A percentile compares a stretch with the other conserved stretches of the same genome.
phyloP scores from a whole-genome alignment of 2,113 vertebrate species.

The Camelus dromedarius region DNA sequence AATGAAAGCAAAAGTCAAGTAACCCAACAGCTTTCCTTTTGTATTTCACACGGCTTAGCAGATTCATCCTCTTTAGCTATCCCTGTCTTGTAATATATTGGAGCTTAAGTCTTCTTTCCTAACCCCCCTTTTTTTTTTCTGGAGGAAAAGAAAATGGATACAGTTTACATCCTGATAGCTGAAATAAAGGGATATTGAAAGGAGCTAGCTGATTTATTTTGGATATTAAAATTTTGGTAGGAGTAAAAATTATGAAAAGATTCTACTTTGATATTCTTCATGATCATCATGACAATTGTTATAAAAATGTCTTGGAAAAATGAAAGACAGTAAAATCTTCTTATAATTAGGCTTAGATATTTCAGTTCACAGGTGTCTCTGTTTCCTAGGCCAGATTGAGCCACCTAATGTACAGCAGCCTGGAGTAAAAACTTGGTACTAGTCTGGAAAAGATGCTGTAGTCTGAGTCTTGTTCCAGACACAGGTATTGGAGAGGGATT shows the following conservation, averaged over 20 bases:
- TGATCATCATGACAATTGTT: not conserved
- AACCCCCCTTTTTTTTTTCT: not conserved
- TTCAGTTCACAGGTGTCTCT: not conserved
- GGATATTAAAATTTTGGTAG: constrained; percentile 43
- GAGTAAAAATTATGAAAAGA: constrained; percentile 27
- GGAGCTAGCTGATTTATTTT: constrained; percentile 50
- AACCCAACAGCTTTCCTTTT: constrained; percentile 61
- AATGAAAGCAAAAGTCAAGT: constrained; percentile 48
- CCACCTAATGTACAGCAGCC: not conserved
- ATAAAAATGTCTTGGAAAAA: constrained; percentile 27
- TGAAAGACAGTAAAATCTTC: constrained; percentile 37
- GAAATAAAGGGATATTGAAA: constrained; percentile 50
- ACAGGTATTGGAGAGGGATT: not conserved
- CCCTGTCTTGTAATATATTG: constrained; percentile 70
- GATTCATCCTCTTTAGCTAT: constrained; percentile 59
- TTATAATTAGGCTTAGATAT: not conserved
- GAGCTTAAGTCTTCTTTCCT: constrained; percentile 59
- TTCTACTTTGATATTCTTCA: not conserved
- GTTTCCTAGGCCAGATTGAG: not conserved
- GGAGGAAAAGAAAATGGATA: not conserved
- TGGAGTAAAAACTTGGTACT: not conserved
- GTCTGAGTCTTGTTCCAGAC: not conserved
- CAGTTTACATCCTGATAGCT: constrained; percentile 46
- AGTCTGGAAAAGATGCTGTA: not conserved
- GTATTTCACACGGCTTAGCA: constrained; percentile 55